Evolutionary conservation across 2,797 vertebrate species (phyloP), one percentile per base, ranked within the genome.

Genomic region (Pseudotriccus pelzelni): DNA sequence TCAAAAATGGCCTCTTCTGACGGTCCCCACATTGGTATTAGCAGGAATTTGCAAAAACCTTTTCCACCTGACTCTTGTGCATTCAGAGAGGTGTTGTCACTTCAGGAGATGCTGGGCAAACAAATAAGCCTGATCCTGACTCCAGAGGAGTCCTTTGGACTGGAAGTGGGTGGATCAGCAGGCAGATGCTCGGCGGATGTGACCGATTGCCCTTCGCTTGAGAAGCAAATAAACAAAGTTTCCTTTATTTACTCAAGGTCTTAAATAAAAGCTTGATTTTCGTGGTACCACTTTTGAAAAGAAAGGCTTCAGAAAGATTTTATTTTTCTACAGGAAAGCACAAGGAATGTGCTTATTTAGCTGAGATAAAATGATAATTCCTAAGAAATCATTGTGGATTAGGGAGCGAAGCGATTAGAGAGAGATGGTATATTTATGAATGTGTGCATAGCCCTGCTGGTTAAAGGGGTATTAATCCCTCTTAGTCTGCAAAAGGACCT

Each of bases 381-480:
- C 98, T 98, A 99, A 98, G 98, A 98, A 99, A 98, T 98, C 98
- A 98, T 98, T 98, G 97, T 98, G 99, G 99, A 99, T 99, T 99
- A 99, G 98, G 97, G 97, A 99, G 97, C 95, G 96, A 98, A 98
- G 98, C 97, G 98, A 99, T 99, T 99, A 96, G 87, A 67, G 89
- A 27, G 97, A 98, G 98, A 98, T 97, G 98, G 98, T 98, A 95
- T 97, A 97, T 97, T 97, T 97, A 96, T 97, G 95, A 97, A 98
- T 98, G 98, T 98, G 97, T 97, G 98, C 98, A 98, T 98, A 98
- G 98, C 98, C 97, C 98, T 58, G 97, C 96, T 97, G 98, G 98
- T 97, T 98, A 98, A 98, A 98, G 99, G 98, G 99, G 99, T 99
- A 99, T 99, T 99, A 99, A 99, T 99, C 99, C 99, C 98, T 98